A percentile compares a stretch with the other conserved stretches of the same genome.
Evolutionary conservation across 2,113 vertebrate species (phyloP).

Genomic region (Nyctibius bracteatus): DNA sequence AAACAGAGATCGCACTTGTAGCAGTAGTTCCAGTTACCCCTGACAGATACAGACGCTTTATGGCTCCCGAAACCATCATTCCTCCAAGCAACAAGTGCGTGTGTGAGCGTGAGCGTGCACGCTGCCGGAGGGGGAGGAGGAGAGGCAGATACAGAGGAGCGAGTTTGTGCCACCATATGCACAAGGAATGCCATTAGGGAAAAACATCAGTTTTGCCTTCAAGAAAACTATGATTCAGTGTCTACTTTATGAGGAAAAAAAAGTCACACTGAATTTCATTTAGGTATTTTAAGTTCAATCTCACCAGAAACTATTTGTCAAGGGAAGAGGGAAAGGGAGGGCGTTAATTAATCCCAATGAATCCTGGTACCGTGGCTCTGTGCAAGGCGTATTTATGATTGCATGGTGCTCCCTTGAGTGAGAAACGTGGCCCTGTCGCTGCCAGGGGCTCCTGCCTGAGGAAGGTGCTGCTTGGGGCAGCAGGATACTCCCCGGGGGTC

Average conservation of each 20-base stretch:
- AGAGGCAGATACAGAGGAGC: not conserved
- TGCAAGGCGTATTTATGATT: not conserved
- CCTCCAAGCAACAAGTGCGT: not conserved
- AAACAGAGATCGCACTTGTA: not conserved
- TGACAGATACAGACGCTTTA: not conserved
- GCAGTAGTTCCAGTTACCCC: not conserved
- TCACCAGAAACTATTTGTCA: not conserved
- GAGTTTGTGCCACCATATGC: not conserved
- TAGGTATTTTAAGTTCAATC: not conserved
- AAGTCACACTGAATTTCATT: conserved; percentile 17
- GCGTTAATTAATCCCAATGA: not conserved
- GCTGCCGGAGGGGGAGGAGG: accelerated
- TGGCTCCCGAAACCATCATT: not conserved
- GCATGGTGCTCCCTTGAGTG: not conserved
- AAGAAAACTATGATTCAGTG: not conserved
- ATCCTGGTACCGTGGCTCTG: not conserved
- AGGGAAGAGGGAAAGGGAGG: not conserved
- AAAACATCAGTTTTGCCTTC: not conserved
- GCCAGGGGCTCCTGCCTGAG: not conserved
- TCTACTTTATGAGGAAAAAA: not conserved
- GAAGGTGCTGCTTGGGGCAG: not conserved
- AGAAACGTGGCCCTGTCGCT: accelerated
- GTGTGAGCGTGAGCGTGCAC: not conserved
- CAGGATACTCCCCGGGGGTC: no score
- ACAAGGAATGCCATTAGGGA: not conserved